Conservation (phyloP, 2,113 vertebrate species). For the Elachura formosa region DNA sequence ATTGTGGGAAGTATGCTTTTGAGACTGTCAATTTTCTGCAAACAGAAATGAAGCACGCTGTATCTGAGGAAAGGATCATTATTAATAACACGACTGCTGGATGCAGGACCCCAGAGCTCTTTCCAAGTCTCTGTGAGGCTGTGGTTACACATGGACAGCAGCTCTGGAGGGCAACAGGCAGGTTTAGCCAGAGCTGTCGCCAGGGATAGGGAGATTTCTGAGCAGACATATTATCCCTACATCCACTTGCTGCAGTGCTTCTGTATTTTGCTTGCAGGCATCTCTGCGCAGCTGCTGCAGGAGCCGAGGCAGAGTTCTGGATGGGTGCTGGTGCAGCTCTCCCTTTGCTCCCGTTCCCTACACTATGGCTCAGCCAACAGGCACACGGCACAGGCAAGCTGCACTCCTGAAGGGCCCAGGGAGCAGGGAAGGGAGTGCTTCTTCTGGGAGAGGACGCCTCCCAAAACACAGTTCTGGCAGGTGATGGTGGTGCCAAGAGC, state of each 20-base stretch:
- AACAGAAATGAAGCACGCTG: not conserved
- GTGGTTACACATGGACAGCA: not conserved
- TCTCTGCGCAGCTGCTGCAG: not conserved
- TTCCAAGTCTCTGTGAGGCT: not conserved
- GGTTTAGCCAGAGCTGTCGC: not conserved
- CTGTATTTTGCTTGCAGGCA: not conserved
- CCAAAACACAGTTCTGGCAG: not conserved
- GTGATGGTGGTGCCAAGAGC: fast-evolving
- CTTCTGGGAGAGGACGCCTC: not conserved
- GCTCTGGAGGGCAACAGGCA: not conserved
- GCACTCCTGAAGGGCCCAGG: not conserved
- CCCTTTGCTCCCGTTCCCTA: not conserved
- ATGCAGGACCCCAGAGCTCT: not conserved
- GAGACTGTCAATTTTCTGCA: not conserved
- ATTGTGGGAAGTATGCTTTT: not conserved
- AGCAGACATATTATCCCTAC: not conserved
- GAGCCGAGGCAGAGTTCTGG: not conserved
- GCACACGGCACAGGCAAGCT: not conserved
- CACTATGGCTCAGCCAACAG: not conserved
- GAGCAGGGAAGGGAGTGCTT: not conserved
- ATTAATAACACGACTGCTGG: not conserved
- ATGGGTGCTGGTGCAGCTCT: fast-evolving
- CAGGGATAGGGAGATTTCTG: not conserved
- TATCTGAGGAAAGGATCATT: not conserved
- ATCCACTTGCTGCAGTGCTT: not conserved